These are phyloP conservation scores for Dendrophyllia cribrosa DNA, from an alignment of 64 coral and sea anemone species.

Conservation along the genomic window DNA sequence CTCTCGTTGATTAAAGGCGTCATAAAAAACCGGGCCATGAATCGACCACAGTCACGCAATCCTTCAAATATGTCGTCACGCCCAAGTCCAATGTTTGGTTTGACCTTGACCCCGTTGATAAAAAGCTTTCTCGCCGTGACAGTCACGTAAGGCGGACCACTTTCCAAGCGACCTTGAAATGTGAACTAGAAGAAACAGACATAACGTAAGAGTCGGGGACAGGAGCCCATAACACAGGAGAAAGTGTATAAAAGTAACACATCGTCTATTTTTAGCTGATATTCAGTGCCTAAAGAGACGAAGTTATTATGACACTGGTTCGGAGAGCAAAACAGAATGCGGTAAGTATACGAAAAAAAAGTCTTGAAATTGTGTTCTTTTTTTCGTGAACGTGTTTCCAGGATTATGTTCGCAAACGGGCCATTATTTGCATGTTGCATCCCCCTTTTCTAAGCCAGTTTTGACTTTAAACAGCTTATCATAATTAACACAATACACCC, in stretches of 20 bases:
- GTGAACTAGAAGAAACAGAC: conserved; percentile 23
- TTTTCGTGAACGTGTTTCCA: too few relatives aligned
- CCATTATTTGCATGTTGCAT: too few relatives aligned
- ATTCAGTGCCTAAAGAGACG: too few relatives aligned
- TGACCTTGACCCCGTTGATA: conserved; percentile 54
- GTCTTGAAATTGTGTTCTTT: too few relatives aligned
- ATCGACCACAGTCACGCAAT: conserved; percentile 65
- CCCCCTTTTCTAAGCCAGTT: too few relatives aligned
- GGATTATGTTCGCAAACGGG: too few relatives aligned
- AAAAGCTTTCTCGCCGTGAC: conserved; percentile 40
- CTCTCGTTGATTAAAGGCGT: conserved; percentile 62
- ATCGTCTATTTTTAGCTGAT: neutral
- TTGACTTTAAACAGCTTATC: too few relatives aligned
- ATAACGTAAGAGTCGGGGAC: neutral
- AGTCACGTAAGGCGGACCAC: conserved; percentile 35
- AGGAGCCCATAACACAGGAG: neutral
- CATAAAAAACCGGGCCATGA: conserved; percentile 77
- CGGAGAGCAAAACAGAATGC: too few relatives aligned
- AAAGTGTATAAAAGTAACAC: neutral
- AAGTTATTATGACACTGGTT: too few relatives aligned
- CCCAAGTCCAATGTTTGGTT: conserved; percentile 38
- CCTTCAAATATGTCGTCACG: conserved; percentile 62
- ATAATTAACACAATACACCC: too few relatives aligned
- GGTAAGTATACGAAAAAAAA: too few relatives aligned
- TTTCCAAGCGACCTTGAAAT: conserved; percentile 58